Base-by-base conservation (phyloP, 2,888 invertebrate species). In the Drosophila helvetica region DNA sequence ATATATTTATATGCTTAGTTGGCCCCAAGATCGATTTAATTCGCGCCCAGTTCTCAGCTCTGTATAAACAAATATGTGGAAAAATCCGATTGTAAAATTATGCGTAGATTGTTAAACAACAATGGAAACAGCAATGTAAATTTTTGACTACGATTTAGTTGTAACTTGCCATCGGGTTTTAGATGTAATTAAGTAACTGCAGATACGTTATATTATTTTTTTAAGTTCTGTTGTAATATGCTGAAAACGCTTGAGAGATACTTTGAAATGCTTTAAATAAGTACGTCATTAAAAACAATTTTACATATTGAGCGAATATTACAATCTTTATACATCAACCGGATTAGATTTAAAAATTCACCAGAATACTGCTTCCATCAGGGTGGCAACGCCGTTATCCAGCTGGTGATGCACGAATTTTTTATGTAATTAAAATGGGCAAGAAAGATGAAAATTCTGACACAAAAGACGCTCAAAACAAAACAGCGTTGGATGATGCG, bases 71-170 rank as follows among this genome's bases (percentile, higher is more conserved):
- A 57, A 54, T 50, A 52, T 54, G 43, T 38, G 54, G 51, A 55
- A 45, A 64, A 55, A 78, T 73, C 70, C 77, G 75, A 64, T 60
- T 75, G 61, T 79, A 67, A 58, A 78, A 53, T 53, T 77, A 69
- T 68, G 70, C 59, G 76, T 75, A 78, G 38, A 56, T 69, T 66
- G 60, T 68, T 56, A 63, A 64, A 72, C 60, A 66, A 62, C 61
- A 59, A 48, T 66, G 48, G 55, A 71, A 52, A 68, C 69, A 70
- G 48, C 67, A 58, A 45, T 82, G 86, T 83, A 83, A 56, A 82
- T 80, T 84, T 83, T 81, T 80, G 80, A 80, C 84, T 79, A 79
- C 68, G 56, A 75, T 71, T 86, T 84, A 86, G 84, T 81, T 81
- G 69, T 57, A 85, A 74, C 63, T 84, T 76, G 83, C 86, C 86